Percentiles rank a stretch among this genome's conserved stretches.
phyloP scores from a whole-genome alignment of 2,797 vertebrate genomes.

The Nothura maculosa region DNA sequence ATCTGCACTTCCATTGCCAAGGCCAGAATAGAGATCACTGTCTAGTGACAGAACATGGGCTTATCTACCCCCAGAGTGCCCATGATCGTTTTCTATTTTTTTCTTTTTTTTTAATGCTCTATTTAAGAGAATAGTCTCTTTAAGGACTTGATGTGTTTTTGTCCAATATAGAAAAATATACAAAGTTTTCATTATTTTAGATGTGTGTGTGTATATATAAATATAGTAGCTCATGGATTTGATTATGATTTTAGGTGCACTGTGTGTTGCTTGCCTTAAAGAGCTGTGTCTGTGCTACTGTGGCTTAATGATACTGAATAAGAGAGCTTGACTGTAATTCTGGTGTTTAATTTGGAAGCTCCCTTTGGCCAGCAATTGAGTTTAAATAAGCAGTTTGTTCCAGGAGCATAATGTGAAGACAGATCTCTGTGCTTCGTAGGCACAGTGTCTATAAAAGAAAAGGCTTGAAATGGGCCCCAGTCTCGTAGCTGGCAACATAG shows the following conservation, averaged over 20 bases:
- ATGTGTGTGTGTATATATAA: neutral
- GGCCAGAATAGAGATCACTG: neutral
- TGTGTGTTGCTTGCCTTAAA: neutral
- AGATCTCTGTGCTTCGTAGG: neutral
- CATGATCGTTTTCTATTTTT: neutral
- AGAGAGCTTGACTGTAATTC: neutral
- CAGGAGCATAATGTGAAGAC: neutral
- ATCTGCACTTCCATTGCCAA: neutral
- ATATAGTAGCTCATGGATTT: neutral
- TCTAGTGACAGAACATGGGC: rapidly evolving
- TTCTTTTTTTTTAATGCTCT: neutral
- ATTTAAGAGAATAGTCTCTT: neutral
- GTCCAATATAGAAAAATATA: neutral
- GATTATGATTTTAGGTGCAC: neutral
- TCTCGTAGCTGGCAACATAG: neutral
- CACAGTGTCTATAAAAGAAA: neutral
- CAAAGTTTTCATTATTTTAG: neutral
- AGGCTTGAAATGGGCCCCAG: neutral
- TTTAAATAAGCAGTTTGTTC: neutral
- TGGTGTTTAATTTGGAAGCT: neutral
- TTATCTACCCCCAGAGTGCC: too few species aligned
- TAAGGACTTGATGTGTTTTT: neutral
- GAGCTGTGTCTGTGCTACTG: neutral
- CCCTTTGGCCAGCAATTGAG: neutral
- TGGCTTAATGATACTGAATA: neutral